Evolutionary conservation across 2,113 vertebrate genomes (phyloP).

Genomic region (Poicephalus gulielmi): DNA sequence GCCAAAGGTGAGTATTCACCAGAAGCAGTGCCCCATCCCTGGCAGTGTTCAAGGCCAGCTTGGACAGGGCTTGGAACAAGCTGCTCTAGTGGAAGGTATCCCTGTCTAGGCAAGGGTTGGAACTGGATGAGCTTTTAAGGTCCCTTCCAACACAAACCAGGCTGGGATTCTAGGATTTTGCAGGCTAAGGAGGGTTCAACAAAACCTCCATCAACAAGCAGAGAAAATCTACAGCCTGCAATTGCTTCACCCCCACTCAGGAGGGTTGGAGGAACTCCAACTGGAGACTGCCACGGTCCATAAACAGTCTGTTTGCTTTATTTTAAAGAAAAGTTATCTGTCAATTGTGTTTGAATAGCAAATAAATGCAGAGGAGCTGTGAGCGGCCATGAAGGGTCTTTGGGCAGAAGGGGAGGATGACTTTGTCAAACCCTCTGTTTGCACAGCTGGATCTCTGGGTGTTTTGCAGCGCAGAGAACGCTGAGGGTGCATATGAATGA

Average conservation of each 20-base stretch:
- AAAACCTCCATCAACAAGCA: not conserved
- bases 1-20: too few relatives aligned
- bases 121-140: not conserved
- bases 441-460: slow-evolving; percentile 8
- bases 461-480: not conserved
- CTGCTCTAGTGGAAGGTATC: not conserved
- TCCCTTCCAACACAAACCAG: not conserved
- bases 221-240: not conserved
- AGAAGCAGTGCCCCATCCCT: not conserved
- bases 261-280: not conserved
- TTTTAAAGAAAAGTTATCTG: slow-evolving; percentile 4
- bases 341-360: slow-evolving; percentile 8
- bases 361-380: not conserved
- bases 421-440: slow-evolving; percentile 29
- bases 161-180: not conserved
- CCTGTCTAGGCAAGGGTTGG: not conserved
- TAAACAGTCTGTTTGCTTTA: not conserved
- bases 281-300: not conserved
- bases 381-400: not conserved
- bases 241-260: not conserved
- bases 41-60: not conserved
- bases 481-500: not conserved
- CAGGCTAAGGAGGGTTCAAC: not conserved
- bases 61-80: not conserved
- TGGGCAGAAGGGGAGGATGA: slow-evolving; percentile 27